Percentiles rank a stretch among this genome's conserved stretches.
Conservation (phyloP, 2,797 vertebrate genomes). For the Tiaroga cobitis region DNA sequence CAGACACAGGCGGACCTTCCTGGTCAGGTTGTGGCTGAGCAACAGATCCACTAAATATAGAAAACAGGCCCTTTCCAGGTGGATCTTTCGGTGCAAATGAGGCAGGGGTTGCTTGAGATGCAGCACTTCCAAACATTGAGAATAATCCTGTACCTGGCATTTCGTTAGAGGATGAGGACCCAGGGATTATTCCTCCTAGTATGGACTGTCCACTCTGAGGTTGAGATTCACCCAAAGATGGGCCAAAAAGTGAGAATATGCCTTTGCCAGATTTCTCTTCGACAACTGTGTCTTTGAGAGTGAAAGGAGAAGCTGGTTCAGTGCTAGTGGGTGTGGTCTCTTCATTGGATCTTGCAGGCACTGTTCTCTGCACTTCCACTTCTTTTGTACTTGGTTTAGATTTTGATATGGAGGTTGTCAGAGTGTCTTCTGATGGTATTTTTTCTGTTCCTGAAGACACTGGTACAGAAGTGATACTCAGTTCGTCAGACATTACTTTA, state of each 20-base stretch:
- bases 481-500: background rate
- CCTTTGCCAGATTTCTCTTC: slow-evolving; percentile 72
- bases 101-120: slow-evolving; percentile 59
- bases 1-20: background rate
- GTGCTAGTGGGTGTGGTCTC: slow-evolving; percentile 33
- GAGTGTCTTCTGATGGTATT: background rate
- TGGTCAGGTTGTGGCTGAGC: slow-evolving; percentile 63
- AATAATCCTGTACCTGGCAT: slow-evolving; percentile 78
- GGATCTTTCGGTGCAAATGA: slow-evolving; percentile 66
- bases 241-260: slow-evolving; percentile 74
- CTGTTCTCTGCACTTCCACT: slow-evolving; percentile 47
- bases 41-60: slow-evolving; percentile 74
- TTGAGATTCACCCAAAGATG: slow-evolving; percentile 59
- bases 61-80: slow-evolving; percentile 74
- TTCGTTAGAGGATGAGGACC: slow-evolving; percentile 73
- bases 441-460: slow-evolving; percentile 45
- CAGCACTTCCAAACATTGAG: slow-evolving; percentile 84
- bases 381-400: background rate
- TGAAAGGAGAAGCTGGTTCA: slow-evolving; percentile 38
- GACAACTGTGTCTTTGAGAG: slow-evolving; percentile 63
- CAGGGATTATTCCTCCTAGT: slow-evolving; percentile 78
- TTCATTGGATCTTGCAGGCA: slow-evolving; percentile 54
- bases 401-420: slow-evolving; percentile 45
- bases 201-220: slow-evolving; percentile 72
- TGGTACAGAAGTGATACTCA: slow-evolving; percentile 39